Evolutionary conservation across 64 coral and sea anemone species (phyloP), one percentile per base, ranked within the genome.

Genomic region (Hydrozoanthus tunicans): DNA sequence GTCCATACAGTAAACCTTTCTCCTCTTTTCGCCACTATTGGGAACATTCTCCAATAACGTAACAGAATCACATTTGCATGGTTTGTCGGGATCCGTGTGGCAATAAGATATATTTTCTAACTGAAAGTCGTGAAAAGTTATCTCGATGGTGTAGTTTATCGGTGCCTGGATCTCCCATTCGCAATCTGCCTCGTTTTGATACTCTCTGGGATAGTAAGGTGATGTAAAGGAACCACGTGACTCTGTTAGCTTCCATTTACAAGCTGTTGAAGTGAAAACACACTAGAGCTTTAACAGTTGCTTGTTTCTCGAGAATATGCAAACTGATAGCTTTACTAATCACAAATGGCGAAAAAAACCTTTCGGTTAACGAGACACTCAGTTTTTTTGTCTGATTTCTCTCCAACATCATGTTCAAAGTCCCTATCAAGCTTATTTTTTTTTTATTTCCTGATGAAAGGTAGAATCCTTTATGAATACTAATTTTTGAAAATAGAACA

Each of bases 91-190:
- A 73, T 51, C 72, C 10, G 23, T 59, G 7, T 88, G n/a, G 9
- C 84, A 88, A 26, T 72, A 75, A 12, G 9, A 15, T 26, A 69
- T 6, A 10, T 25, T 59, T 69, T 88, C 84, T 5, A 88, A 70
- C 5, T 51, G 84, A 58, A 88, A 88, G n/a, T 88, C 84, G 12
- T 88, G 8, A 56, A 88, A 88, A 13, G 68, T 88, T 88, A 88
- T 59, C 53, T 88, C 55, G 10, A 88, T 56, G 15, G 69, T 58
- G 55, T 88, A 60, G 12, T 74, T n/a, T 61, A 20, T 24, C 59
- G 84, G 84, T 73, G 69, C 84, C 68, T 69, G 84, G 68, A 88
- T 88, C n/a, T 74, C 26, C 84, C 84, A 88, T 57, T 88, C 84
- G 73, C 84, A 88, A 67, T 88, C 54, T 51, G 84, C 84, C 23